A percentile compares a stretch with the other conserved stretches of the same genome.
phyloP scores from a whole-genome alignment of 2,888 invertebrate species.

The Brenthis hecate region DNA sequence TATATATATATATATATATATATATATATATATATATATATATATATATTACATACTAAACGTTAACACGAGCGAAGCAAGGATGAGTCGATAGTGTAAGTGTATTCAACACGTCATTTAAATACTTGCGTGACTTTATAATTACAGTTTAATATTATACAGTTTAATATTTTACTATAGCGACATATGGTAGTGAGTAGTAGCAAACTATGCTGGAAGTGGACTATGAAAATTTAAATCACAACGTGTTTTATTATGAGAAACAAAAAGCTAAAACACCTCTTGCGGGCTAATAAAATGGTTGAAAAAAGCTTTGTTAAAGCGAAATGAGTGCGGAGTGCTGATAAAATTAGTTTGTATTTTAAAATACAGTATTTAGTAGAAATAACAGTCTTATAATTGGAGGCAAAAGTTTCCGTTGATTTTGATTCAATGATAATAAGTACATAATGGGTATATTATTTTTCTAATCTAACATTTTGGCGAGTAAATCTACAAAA shows the following conservation, averaged over 20 bases:
- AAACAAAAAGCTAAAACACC: conserved; percentile 15
- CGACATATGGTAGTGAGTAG: neutral
- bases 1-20: too few relatives aligned
- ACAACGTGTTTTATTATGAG: conserved; percentile 2
- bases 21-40: too few relatives aligned
- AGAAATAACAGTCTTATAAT: neutral
- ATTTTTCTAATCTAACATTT: too few relatives aligned
- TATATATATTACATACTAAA: too few relatives aligned
- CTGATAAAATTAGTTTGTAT: conserved; percentile 19
- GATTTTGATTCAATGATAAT: too few relatives aligned
- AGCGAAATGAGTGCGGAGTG: conserved; percentile 6
- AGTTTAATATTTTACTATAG: neutral
- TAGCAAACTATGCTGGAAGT: neutral
- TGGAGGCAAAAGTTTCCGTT: conserved; percentile 10
- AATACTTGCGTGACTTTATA: too few relatives aligned
- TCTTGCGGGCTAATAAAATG: conserved; percentile 21
- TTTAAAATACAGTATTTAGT: conserved; percentile 5
- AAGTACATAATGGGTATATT: too few relatives aligned
- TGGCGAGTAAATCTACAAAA: too few relatives aligned
- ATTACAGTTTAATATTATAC: neutral
- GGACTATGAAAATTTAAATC: conserved; percentile 8
- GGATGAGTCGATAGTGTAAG: too few relatives aligned
- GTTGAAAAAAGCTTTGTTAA: conserved; percentile 11
- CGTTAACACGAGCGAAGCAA: too few relatives aligned
- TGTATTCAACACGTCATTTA: too few relatives aligned